phyloP scores from a whole-genome alignment of 2,113 vertebrate species.

The Gila orcuttii region DNA sequence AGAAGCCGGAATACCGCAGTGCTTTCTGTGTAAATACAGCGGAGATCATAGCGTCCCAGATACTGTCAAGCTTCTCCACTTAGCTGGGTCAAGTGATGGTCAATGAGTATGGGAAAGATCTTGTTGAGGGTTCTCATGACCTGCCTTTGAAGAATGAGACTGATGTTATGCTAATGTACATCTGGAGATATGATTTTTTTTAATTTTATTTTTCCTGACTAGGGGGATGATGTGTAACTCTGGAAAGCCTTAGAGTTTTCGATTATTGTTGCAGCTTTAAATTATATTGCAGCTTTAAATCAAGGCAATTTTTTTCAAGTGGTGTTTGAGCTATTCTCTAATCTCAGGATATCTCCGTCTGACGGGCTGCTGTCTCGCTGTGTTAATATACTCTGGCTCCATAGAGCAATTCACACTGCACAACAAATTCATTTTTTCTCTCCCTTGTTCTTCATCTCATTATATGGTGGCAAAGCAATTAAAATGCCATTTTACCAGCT shows the following conservation, averaged over 20 bases:
- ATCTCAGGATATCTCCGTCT: neutral
- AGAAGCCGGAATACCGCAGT: neutral
- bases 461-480: conserved; percentile 38
- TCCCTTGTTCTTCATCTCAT: neutral
- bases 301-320: conserved; percentile 19
- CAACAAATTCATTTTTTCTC: neutral
- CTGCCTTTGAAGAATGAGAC: conserved; percentile 7
- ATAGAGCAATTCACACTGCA: conserved; percentile 25
- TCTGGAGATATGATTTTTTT: conserved; percentile 13
- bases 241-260: neutral
- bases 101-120: conserved; percentile 12
- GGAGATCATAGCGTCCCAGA: neutral
- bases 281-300: conserved; percentile 6
- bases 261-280: neutral
- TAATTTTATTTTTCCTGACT: neutral
- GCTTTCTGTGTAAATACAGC: conserved; percentile 22
- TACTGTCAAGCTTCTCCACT: conserved; percentile 25
- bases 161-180: conserved; percentile 33
- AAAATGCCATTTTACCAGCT: conserved; percentile 28
- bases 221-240: neutral
- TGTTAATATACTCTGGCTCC: conserved; percentile 27
- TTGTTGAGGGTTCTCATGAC: neutral
- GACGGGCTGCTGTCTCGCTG: neutral
- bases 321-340: conserved; percentile 14
- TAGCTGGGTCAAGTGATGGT: conserved; percentile 20